Conservation (phyloP, 1,140 invertebrate genomes). For the Colletes latitarsis region DNA sequence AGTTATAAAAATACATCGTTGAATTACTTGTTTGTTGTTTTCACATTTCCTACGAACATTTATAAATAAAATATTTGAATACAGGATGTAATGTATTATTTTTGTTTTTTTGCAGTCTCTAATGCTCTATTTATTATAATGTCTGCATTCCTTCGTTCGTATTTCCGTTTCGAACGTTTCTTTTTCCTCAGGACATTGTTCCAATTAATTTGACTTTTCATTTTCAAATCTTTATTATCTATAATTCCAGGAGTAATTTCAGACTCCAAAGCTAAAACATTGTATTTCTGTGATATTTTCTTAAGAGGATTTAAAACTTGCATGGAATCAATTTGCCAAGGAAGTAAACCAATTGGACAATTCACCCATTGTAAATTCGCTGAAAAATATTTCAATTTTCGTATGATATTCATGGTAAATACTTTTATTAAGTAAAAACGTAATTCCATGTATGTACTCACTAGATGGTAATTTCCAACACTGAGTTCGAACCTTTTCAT, state of each 20-base stretch:
- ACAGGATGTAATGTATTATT: not conserved
- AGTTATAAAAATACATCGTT: slow-evolving; percentile 24
- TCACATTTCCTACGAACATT: not conserved
- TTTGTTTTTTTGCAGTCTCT: slow-evolving; percentile 62
- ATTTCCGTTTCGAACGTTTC: slow-evolving; percentile 60
- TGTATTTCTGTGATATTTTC: slow-evolving; percentile 31
- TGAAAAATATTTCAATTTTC: slow-evolving; percentile 43
- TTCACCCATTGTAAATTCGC: slow-evolving; percentile 68
- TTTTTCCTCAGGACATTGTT: slow-evolving; percentile 69
- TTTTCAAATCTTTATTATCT: slow-evolving; percentile 61
- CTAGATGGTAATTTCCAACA: slow-evolving; percentile 62
- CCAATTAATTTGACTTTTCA: slow-evolving; percentile 72
- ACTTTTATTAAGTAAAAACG: not conserved
- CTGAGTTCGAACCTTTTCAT: slow-evolving; percentile 67
- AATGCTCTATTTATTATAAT: slow-evolving; percentile 68
- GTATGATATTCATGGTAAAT: slow-evolving; percentile 16
- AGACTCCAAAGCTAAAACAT: slow-evolving; percentile 37
- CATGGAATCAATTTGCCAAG: slow-evolving; percentile 74
- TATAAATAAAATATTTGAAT: slow-evolving; percentile 15
- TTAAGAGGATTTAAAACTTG: slow-evolving; percentile 49
- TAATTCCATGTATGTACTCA: slow-evolving; percentile 35
- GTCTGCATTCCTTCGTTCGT: slow-evolving; percentile 39
- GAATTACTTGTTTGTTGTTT: not conserved
- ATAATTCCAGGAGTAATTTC: slow-evolving; percentile 69
- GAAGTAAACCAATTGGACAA: slow-evolving; percentile 76